Base-by-base conservation (phyloP, 2,888 invertebrate genomes). In the Drosophila pseudotakahashii region DNA sequence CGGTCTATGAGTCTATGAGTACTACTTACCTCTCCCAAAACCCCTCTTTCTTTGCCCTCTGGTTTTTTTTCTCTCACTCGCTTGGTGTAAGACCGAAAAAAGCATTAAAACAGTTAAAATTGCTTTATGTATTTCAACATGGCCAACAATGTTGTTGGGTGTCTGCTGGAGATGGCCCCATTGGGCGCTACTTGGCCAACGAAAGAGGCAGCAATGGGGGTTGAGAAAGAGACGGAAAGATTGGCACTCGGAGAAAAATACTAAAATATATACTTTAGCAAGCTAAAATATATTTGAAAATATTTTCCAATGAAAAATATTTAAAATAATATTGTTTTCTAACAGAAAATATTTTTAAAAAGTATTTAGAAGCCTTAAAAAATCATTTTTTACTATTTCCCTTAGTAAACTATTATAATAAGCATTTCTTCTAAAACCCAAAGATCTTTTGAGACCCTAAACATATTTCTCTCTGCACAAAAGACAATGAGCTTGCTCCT, bases 101-200 rank as follows among this genome's bases (percentile, higher is more conserved):
- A 71, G 66, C 86, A 81, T 81, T 66, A 77, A 82, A 82, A 83
- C 87, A 79, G 82, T 82, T 82, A 82, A 82, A 66, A 82, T 86
- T 81, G 87, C 82, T 81, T 83, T 81, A 81, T 86, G 87, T 76
- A 84, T 82, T 82, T 83, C 82, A 77, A 76, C 82, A 82, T 80
- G 63, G 67, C 59, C 73, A 72, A 71, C 71, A 71, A 26, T 68
- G 68, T 68, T 66, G 54, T 36, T 47, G 47, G 37, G 47, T 39
- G 58, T 58, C 58, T 19, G 58, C 39, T 39, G 58, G 60, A 62
- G 61, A 75, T 51, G 77, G 69, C 75, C 70, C 76, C 86, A 62
- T 76, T 71, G 81, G 76, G 80, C 66, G 82, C 83, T 79, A 75
- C 72, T 79, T 82, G 45, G 41, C 37, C 45, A 30, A 7, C 34